Evolutionary conservation across 1,140 invertebrate genomes (phyloP), one percentile per base, ranked within the genome.

Genomic region (Brachionus sp.): DNA sequence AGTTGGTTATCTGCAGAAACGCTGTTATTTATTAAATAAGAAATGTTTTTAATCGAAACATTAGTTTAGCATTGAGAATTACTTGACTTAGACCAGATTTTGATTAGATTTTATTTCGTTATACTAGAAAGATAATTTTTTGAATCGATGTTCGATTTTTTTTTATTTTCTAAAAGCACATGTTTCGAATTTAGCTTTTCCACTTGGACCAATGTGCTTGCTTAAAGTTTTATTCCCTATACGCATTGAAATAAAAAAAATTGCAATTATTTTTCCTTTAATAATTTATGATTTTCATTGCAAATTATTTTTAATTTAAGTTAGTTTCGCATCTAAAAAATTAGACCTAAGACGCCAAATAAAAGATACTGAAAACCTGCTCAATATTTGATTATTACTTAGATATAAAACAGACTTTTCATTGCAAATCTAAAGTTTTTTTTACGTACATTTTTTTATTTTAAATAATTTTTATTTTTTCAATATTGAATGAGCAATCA

Each of bases 271-370:
- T 29, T 29, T 33, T 12, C 29, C 5, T 1, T 33, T 37, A 25
- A 39, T 70, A 70, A 70, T 70, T 70, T 70, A 70, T 70, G 66
- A 37, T 37, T 70, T 70, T 19, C 3, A 39, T 70, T 70, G 66
- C 66, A 70, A 70, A 70, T 70, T 70, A 70, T 70, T 70, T 39
- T n/a, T n/a, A 16, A 42, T 70, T 70, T 10, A 70, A 70, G 66
- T 70, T 70, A 39, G 37, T 70, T 70, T 70, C 7, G 66, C 66
- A 39, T 70, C 37, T 39, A 0, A 44, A n/a, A 29, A 29, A 29
- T 29, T 29, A 29, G 29, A 29, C 29, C 29, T 29, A 29, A 29
- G 29, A 29, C 29, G 29, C 29, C 3, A 2, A 2, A 29, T 29
- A 29, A 29, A 2, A 3, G n/a, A 46, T 46, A n/a, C 44, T 46